These are phyloP conservation scores for Ispidina lecontei DNA, from an alignment of 2,797 vertebrate species.

Conservation along the genomic window DNA sequence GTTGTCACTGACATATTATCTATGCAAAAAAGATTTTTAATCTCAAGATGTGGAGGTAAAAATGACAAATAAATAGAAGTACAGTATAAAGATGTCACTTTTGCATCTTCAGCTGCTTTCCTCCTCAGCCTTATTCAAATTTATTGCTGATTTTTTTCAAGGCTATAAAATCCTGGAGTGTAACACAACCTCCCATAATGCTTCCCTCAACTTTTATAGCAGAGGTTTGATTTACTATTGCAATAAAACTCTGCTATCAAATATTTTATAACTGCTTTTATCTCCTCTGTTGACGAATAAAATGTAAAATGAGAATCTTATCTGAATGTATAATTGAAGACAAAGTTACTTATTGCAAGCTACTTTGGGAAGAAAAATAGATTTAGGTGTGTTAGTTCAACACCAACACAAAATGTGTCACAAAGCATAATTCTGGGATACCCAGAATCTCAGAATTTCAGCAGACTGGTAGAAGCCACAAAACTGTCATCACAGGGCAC, in stretches of 20 bases:
- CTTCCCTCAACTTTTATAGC: slow-evolving; percentile 55
- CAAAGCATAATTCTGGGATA: not conserved
- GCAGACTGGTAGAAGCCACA: not conserved
- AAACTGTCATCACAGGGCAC: not conserved
- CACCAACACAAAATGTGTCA: not conserved
- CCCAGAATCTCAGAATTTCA: not conserved
- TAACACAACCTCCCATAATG: slow-evolving; percentile 67
- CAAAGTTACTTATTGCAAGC: slow-evolving; percentile 52
- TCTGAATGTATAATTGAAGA: slow-evolving; percentile 54
- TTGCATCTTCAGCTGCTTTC: slow-evolving; percentile 43
- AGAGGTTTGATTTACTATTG: slow-evolving; percentile 60
- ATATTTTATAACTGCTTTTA: slow-evolving; percentile 52
- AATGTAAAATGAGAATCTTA: slow-evolving; percentile 44
- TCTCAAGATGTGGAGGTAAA: slow-evolving; percentile 33
- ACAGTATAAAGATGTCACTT: slow-evolving; percentile 52
- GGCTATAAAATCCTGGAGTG: slow-evolving; percentile 58
- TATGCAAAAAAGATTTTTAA: slow-evolving; percentile 46
- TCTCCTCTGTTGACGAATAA: slow-evolving; percentile 62
- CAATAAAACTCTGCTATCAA: slow-evolving; percentile 49
- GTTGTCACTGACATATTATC: slow-evolving; percentile 47
- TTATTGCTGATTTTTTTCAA: slow-evolving; percentile 56
- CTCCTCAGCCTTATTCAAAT: slow-evolving; percentile 60
- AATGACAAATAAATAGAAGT: slow-evolving; percentile 47
- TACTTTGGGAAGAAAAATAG: slow-evolving; percentile 45
- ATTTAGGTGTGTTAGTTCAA: slow-evolving; percentile 45